Conservation (phyloP, 2,113 vertebrate species). For the Chaenogobius annularis region DNA sequence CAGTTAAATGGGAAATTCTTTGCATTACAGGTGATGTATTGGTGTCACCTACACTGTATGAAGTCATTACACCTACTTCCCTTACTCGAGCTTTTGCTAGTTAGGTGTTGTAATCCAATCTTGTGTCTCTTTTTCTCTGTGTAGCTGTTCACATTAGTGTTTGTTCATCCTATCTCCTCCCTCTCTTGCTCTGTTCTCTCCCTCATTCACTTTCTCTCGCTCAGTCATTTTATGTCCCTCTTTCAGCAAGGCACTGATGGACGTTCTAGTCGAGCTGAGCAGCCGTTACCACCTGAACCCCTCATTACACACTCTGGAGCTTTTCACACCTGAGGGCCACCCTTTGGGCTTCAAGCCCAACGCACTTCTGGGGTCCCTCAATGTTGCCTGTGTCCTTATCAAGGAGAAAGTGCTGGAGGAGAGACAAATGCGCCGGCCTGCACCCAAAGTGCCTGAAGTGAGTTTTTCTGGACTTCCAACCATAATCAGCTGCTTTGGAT, state of each 20-base stretch:
- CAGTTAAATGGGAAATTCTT: background rate
- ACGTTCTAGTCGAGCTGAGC: slow-evolving; percentile 92
- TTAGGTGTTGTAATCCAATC: slow-evolving; percentile 46
- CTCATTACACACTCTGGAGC: slow-evolving; percentile 86
- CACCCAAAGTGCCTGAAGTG: slow-evolving; percentile 89
- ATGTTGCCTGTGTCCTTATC: slow-evolving; percentile 83
- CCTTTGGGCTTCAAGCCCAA: slow-evolving; percentile 91
- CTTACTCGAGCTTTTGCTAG: slow-evolving; percentile 32
- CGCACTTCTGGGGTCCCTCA: slow-evolving; percentile 85
- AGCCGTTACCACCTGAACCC: slow-evolving; percentile 90
- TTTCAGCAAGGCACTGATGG: slow-evolving; percentile 93
- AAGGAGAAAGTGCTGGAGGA: slow-evolving; percentile 87
- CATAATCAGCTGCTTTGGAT: background rate
- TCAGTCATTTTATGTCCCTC: slow-evolving; percentile 29
- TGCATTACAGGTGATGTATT: background rate
- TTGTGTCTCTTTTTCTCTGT: slow-evolving; percentile 21
- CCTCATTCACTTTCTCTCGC: slow-evolving; percentile 15
- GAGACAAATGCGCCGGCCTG: slow-evolving; percentile 78
- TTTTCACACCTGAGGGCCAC: slow-evolving; percentile 79
- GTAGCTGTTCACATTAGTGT: slow-evolving; percentile 20
- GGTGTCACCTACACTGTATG: slow-evolving; percentile 20
- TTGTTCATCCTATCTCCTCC: slow-evolving; percentile 38
- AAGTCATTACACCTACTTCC: slow-evolving; percentile 44
- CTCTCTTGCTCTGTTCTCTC: slow-evolving; percentile 25
- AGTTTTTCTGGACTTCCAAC: slow-evolving; percentile 37